phyloP scores from a whole-genome alignment of 2,888 invertebrate species.

The Creontiades dilutus region DNA sequence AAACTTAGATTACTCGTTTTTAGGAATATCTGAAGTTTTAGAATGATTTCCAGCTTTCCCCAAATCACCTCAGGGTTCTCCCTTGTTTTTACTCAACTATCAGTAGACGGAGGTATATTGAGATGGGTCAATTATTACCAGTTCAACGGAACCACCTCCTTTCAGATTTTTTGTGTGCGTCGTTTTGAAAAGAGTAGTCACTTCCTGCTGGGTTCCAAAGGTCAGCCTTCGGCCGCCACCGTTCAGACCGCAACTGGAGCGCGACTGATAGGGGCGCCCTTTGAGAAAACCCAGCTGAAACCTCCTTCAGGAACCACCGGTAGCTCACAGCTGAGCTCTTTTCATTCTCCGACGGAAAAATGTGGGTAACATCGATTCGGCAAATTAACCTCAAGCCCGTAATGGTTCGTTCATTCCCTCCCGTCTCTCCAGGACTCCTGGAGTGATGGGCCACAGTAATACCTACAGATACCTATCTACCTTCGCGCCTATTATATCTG shows the following conservation, averaged over 20 bases:
- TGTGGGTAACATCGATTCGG: slow-evolving; percentile 55
- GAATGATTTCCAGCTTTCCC: too few relatives aligned
- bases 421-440: too few relatives aligned
- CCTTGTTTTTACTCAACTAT: too few relatives aligned
- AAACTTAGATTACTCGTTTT: too few relatives aligned
- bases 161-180: neutral
- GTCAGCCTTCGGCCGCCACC: neutral
- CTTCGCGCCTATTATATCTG: too few relatives aligned
- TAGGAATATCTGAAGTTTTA: too few relatives aligned
- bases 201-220: slow-evolving; percentile 11
- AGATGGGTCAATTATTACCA: neutral
- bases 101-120: neutral
- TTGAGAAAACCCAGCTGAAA: neutral
- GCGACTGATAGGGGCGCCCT: slow-evolving; percentile 47
- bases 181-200: neutral
- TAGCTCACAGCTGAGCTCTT: neutral
- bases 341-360: slow-evolving; percentile 25
- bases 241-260: slow-evolving; percentile 44
- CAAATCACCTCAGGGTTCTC: too few relatives aligned
- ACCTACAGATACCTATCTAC: too few relatives aligned
- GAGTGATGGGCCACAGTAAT: too few relatives aligned
- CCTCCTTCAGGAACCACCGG: slow-evolving; percentile 2
- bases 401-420: neutral
- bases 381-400: slow-evolving; percentile 5
- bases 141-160: neutral